Evolutionary conservation across 2,113 vertebrate species (phyloP).

Genomic region (Pterocles burchelli): DNA sequence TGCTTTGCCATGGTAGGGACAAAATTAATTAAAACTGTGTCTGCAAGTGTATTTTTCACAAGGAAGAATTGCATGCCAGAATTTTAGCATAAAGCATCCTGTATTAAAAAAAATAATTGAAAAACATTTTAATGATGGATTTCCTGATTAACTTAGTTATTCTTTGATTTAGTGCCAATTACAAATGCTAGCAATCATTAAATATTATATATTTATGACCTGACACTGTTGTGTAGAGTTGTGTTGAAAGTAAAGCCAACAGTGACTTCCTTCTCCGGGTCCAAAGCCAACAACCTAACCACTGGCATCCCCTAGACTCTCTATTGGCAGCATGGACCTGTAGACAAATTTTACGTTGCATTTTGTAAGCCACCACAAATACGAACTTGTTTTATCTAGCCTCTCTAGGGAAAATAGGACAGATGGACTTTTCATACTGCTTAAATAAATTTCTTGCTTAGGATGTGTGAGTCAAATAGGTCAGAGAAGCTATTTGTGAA

Average conservation of each 20-base stretch:
- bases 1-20: not conserved
- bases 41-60: not conserved
- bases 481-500: not conserved
- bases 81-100: not conserved
- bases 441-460: not conserved
- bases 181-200: not conserved
- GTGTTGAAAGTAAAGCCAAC: not conserved
- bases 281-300: not conserved
- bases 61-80: not conserved
- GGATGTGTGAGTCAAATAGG: not conserved
- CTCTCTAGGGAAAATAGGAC: not conserved
- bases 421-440: not conserved
- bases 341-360: not conserved
- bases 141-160: not conserved
- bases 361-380: not conserved
- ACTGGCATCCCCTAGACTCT: not conserved
- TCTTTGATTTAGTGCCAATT: not conserved
- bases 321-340: not conserved
- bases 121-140: not conserved
- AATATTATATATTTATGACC: not conserved
- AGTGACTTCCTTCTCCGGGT: not conserved
- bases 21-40: not conserved
- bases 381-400: not conserved
- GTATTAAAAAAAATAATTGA: not conserved
- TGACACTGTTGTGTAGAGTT: not conserved